A percentile compares a stretch with the other conserved stretches of the same genome.
These are phyloP conservation scores for Etheostoma spectabile DNA, from an alignment of 2,113 vertebrate species.

Conservation along the genomic window DNA sequence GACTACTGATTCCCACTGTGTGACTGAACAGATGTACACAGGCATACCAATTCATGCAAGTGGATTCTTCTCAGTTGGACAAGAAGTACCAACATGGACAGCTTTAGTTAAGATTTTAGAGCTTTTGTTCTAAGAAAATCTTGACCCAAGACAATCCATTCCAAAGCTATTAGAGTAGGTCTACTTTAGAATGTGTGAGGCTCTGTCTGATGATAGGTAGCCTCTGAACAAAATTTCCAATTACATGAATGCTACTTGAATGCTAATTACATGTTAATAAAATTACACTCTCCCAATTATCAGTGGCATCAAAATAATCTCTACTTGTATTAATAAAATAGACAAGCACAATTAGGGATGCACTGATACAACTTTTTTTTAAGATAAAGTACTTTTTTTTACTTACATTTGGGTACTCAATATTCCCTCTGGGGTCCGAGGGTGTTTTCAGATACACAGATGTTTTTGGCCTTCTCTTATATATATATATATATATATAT, in stretches of 20 bases:
- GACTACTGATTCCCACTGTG: slow-evolving; percentile 25
- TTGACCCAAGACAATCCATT: slow-evolving; percentile 29
- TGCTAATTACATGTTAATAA: slow-evolving; percentile 2
- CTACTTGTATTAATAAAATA: slow-evolving; percentile 10
- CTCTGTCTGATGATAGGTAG: slow-evolving; percentile 18
- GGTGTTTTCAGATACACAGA: no score
- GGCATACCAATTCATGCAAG: slow-evolving; percentile 37
- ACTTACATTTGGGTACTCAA: no score
- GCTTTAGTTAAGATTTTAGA: not conserved
- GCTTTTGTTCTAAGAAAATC: not conserved
- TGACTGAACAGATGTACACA: slow-evolving; percentile 37
- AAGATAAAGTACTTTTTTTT: no score
- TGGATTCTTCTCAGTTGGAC: not conserved
- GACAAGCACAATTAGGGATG: not conserved
- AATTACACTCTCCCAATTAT: slow-evolving; percentile 23
- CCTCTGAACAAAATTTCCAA: slow-evolving; percentile 47
- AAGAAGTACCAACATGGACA: not conserved
- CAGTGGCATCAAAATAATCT: not conserved
- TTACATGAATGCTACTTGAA: slow-evolving; percentile 25
- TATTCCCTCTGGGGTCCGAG: no score
- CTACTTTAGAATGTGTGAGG: slow-evolving; percentile 44
- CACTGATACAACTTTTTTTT: no score
- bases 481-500: no score
- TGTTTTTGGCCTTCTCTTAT: no score
- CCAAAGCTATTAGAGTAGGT: slow-evolving; percentile 34